Conservation (phyloP, 2,888 invertebrate species). For the Mythimna vitellina region DNA sequence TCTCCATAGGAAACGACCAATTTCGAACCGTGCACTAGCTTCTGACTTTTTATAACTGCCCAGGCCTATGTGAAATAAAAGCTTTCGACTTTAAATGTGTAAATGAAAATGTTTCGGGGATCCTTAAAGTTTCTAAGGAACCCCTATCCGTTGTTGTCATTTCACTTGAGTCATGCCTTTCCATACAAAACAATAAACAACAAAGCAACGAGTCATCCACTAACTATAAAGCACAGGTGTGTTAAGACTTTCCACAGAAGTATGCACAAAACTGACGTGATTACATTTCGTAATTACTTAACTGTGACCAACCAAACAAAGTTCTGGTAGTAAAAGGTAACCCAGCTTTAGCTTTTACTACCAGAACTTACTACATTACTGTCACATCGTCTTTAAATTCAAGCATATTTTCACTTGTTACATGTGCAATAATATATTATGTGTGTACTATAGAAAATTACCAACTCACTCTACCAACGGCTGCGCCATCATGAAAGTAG, state of each 20-base stretch:
- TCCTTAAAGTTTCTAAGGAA: background rate
- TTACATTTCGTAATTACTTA: conserved; percentile 48
- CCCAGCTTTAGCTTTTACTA: conserved; percentile 39
- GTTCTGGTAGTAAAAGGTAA: too few relatives aligned
- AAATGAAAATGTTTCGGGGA: too few relatives aligned
- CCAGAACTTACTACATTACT: background rate
- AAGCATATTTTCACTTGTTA: conserved; percentile 17
- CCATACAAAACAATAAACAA: conserved; percentile 37
- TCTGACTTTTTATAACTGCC: too few relatives aligned
- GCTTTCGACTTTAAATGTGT: too few relatives aligned
- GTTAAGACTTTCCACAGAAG: conserved; percentile 38
- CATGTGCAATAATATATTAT: background rate
- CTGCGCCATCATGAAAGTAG: too few relatives aligned
- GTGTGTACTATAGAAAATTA: background rate
- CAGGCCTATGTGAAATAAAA: too few relatives aligned
- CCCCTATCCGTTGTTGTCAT: background rate
- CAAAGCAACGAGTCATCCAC: conserved; percentile 20
- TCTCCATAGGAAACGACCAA: too few relatives aligned
- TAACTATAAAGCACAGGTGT: conserved; percentile 47
- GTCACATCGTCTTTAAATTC: background rate
- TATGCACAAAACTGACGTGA: conserved; percentile 35
- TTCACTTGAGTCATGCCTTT: background rate
- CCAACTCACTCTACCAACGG: background rate
- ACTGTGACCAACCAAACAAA: conserved; percentile 48
- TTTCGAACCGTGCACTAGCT: too few relatives aligned